Conservation (phyloP, 1,140 invertebrate species). For the Drosophila auraria region DNA sequence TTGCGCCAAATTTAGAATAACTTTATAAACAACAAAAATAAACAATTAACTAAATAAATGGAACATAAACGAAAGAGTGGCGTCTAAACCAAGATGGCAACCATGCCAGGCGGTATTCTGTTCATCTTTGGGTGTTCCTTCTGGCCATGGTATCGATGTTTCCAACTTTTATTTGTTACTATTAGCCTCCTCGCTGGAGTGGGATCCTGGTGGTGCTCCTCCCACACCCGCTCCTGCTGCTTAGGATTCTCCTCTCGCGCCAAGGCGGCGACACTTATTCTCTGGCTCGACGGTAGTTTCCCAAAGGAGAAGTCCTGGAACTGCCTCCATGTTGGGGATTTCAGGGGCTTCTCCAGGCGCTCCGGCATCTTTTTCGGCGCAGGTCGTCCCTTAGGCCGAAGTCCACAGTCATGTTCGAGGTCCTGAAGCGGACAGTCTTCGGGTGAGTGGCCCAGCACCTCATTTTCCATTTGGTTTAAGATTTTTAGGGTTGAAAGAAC, state of each 20-base stretch:
- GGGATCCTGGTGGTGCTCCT: slow-evolving; percentile 29
- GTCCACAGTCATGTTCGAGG: neutral
- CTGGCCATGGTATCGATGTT: neutral
- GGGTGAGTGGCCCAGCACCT: slow-evolving; percentile 23
- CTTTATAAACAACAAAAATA: neutral
- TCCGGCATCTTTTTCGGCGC: neutral
- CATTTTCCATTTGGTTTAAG: slow-evolving; percentile 49
- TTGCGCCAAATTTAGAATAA: neutral
- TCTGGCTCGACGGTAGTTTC: slow-evolving; percentile 6
- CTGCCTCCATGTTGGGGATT: neutral
- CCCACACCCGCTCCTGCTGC: slow-evolving; percentile 46
- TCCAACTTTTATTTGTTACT: neutral
- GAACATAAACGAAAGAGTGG: too few relatives aligned
- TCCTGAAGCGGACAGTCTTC: neutral
- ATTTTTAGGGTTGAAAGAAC: slow-evolving; percentile 31
- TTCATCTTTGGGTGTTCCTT: neutral
- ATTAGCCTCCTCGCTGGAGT: neutral
- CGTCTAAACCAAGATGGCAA: neutral
- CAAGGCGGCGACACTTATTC: neutral
- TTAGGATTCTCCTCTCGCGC: slow-evolving; percentile 40
- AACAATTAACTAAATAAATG: too few relatives aligned
- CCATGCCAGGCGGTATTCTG: neutral
- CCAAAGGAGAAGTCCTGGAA: slow-evolving; percentile 42
- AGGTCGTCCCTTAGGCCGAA: too few relatives aligned
- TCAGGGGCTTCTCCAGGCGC: slow-evolving; percentile 10